phyloP scores from a whole-genome alignment of 2,113 vertebrate genomes.

The Phrynocephalus versicolor region DNA sequence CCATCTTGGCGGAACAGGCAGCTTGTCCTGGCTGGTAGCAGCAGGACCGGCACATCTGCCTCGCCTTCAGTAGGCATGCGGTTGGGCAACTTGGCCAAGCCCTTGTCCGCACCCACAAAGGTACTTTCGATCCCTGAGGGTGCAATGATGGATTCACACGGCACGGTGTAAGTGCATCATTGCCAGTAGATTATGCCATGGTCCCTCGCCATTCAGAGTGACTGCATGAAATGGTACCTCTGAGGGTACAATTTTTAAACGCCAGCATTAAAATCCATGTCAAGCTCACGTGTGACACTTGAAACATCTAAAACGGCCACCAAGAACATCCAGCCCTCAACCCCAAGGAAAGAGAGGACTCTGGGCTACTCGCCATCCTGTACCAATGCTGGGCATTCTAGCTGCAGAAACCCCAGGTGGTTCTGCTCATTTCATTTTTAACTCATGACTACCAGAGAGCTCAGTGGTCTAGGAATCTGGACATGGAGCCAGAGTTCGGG shows the following conservation, averaged over 20 bases:
- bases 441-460: too few species aligned
- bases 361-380: too few species aligned
- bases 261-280: neutral
- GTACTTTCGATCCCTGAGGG: conserved; percentile 46
- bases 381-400: too few species aligned
- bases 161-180: conserved; percentile 54
- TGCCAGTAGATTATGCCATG: conserved; percentile 71
- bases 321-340: too few species aligned
- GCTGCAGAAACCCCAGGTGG: too few species aligned
- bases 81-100: conserved; percentile 26
- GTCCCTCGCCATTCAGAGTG: accelerated
- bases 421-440: too few species aligned
- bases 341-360: too few species aligned
- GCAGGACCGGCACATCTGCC: conserved; percentile 18
- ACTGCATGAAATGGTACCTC: neutral
- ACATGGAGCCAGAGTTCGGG: too few species aligned
- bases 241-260: neutral
- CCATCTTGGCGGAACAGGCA: conserved; percentile 48
- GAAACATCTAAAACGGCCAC: too few species aligned
- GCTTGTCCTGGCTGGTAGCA: conserved; percentile 18
- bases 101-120: conserved; percentile 17
- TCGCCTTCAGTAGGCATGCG: conserved; percentile 10
- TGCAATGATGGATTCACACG: conserved; percentile 68
- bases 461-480: too few species aligned
- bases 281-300: too few species aligned